These are phyloP conservation scores for Hycleus cichorii DNA, from an alignment of 1,140 invertebrate genomes.

Conservation along the genomic window DNA sequence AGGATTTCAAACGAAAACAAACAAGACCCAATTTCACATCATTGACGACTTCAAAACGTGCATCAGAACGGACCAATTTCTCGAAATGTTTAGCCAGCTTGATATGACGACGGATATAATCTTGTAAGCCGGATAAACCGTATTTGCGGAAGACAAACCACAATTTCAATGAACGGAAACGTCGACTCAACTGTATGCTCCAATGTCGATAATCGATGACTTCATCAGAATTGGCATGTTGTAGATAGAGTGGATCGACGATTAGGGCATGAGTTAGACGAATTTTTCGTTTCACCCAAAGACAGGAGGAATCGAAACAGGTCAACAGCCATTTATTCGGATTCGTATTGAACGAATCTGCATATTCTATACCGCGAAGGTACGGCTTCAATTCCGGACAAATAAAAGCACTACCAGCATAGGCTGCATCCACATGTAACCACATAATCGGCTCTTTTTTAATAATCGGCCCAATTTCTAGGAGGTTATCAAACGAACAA, in stretches of 20 bases:
- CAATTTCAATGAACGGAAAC: slow-evolving; percentile 80
- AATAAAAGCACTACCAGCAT: slow-evolving; percentile 77
- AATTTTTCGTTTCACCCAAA: slow-evolving; percentile 85
- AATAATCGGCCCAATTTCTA: slow-evolving; percentile 75
- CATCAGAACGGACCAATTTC: slow-evolving; percentile 62
- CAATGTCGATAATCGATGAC: slow-evolving; percentile 85
- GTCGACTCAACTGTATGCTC: slow-evolving; percentile 79
- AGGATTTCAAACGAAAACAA: slow-evolving; percentile 61
- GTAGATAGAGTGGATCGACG: slow-evolving; percentile 88
- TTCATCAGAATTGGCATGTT: slow-evolving; percentile 63
- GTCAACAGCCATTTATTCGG: slow-evolving; percentile 89
- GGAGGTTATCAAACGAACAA: slow-evolving; percentile 75
- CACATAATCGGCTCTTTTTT: slow-evolving; percentile 56
- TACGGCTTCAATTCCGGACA: slow-evolving; percentile 72
- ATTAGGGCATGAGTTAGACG: slow-evolving; percentile 87
- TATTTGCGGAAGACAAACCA: slow-evolving; percentile 85
- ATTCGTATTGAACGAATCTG: slow-evolving; percentile 87
- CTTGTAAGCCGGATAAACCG: slow-evolving; percentile 72
- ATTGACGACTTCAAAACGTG: slow-evolving; percentile 76
- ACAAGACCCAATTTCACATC: slow-evolving; percentile 69
- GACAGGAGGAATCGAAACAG: slow-evolving; percentile 83
- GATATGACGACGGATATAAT: slow-evolving; percentile 82
- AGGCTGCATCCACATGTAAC: slow-evolving; percentile 73
- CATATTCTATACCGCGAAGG: slow-evolving; percentile 72
- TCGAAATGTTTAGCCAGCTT: slow-evolving; percentile 82